Base-by-base conservation (phyloP, 2,888 invertebrate genomes). In the Acrobasis repandana region DNA sequence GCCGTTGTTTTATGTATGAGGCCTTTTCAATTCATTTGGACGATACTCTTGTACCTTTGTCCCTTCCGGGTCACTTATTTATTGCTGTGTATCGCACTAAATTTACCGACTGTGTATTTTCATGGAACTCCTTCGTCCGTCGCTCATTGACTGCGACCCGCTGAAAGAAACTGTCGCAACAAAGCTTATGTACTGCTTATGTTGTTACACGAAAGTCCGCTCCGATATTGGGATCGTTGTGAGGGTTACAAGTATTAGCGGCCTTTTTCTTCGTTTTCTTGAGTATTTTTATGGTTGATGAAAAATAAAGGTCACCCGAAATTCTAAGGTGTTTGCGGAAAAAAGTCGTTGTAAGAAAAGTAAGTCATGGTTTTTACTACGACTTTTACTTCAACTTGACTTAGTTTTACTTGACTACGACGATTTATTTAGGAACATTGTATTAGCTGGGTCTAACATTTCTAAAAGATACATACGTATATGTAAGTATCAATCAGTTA, bases 31-130 rank as follows among this genome's bases (percentile, higher is more conserved):
- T 90, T 90, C 89, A 90, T 90, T 90, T 88, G 86, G 82, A 80
- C 83, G 80, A 83, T 82, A 82, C 84, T 83, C 79, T 82, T 80
- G 82, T 84, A 87, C 88, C 90, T 89, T 86, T 86, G 88, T 89
- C 90, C 87, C 83, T 88, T 89, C 85, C 87, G 89, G 88, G 85
- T 88, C 87, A 88, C 83, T 90, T 89, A 90, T 90, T 90, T 90
- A 90, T 89, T 88, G 85, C 84, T 78, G 82, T 86, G 84, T 88
- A 85, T 86, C 83, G 76, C 81, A 83, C 80, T 85, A 85, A 85
- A 85, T 85, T 80, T 79, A 76, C 77, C 69, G 67, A 80, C 77
- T 78, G 75, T 76, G 76, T 75, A 77, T 83, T 81, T 82, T 83
- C 79, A 79, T 79, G 79, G 74, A 76, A 71, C 67, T 66, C 73